Conservation (phyloP, 2,113 vertebrate species). For the Chascanopsetta lugubris region DNA sequence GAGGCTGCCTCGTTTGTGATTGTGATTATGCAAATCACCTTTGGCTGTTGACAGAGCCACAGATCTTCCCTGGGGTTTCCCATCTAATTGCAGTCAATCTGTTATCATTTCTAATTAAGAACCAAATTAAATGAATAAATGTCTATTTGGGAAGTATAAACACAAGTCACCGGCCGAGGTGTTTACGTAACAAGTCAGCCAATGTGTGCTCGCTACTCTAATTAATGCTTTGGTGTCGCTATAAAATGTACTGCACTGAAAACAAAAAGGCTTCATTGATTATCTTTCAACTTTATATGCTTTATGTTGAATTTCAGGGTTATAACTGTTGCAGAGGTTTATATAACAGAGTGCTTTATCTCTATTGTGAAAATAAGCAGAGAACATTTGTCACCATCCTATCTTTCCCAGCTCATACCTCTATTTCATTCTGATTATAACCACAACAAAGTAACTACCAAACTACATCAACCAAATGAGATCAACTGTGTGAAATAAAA, state of each 20-base stretch:
- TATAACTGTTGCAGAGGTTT: not conserved
- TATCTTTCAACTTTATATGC: not conserved
- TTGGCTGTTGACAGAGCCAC: constrained; percentile 68
- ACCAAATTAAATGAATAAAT: constrained; percentile 45
- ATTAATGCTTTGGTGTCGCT: not conserved
- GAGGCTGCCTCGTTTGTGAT: constrained; percentile 49
- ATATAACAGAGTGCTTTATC: too few relatives aligned
- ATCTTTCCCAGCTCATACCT: not conserved
- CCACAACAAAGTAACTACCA: not conserved
- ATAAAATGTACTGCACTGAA: not conserved
- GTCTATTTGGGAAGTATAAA: constrained; percentile 40
- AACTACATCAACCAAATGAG: not conserved
- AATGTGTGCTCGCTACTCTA: not conserved
- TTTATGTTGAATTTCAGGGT: not conserved
- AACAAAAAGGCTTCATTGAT: not conserved
- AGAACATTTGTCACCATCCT: not conserved
- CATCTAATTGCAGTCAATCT: constrained; percentile 67
- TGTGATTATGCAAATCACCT: constrained; percentile 69
- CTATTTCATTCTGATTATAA: not conserved
- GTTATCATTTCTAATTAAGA: constrained; percentile 70
- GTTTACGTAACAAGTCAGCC: constrained; percentile 14
- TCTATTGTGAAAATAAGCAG: not conserved
- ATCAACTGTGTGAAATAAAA: too few relatives aligned
- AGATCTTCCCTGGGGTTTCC: constrained; percentile 53
- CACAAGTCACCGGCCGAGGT: constrained; percentile 15